phyloP scores from a whole-genome alignment of 2,113 vertebrate species.

The Agapornis roseicollis region DNA sequence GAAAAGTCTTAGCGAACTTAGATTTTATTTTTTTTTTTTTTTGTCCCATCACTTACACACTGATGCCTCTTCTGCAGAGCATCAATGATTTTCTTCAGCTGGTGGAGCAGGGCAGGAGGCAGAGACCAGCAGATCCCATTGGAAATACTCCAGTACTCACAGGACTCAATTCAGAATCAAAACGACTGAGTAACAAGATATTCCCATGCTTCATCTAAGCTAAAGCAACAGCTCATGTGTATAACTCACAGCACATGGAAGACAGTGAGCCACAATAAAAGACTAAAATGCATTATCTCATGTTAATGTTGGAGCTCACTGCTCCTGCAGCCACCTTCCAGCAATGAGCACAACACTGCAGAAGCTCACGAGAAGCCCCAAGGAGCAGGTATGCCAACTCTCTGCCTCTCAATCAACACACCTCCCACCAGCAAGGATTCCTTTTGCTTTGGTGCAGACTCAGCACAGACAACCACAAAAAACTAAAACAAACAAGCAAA shows the following conservation, averaged over 20 bases:
- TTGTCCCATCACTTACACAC: background rate
- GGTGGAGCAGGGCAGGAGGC: background rate
- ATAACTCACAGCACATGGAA: background rate
- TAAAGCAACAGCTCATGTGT: background rate
- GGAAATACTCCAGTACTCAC: background rate
- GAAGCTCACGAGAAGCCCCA: background rate
- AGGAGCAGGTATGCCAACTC: background rate
- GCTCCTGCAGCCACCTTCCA: background rate
- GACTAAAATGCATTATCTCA: background rate
- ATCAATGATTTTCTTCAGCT: background rate
- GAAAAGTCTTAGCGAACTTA: background rate
- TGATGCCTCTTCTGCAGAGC: background rate
- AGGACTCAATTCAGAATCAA: background rate
- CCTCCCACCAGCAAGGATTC: background rate
- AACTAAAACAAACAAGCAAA: background rate
- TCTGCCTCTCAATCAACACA: background rate
- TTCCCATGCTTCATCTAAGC: background rate
- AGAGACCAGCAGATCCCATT: background rate
- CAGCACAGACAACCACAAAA: background rate
- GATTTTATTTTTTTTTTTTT: background rate
- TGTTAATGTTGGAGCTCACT: background rate
- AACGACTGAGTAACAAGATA: accelerated
- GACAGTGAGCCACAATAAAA: accelerated
- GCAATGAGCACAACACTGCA: background rate
- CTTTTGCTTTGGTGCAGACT: background rate